Base-by-base conservation (phyloP, 2,888 invertebrate genomes). In the Chrysomela aeneicollis region DNA sequence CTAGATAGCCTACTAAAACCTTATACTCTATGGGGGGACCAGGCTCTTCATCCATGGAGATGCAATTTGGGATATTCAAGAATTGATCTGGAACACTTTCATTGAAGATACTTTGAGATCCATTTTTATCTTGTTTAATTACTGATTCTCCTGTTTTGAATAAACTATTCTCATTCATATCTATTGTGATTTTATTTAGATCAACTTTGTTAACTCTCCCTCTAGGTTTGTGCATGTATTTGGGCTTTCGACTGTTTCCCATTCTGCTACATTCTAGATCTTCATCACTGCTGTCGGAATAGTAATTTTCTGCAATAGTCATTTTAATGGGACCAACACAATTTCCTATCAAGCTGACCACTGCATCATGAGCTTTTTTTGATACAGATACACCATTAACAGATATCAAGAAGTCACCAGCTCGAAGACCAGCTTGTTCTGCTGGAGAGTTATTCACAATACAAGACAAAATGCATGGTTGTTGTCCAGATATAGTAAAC, bases 401-500 rank as follows among this genome's bases (percentile, higher is more conserved):
- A 0, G 94, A 93, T 59, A 97, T 89, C 63, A 98, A 85, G 74
- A 95, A 95, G 78, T 98, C 97, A 0, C 97, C 97, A 35, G 96
- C 93, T 22, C 95, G 88, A 18, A 98, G 84, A 0, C 97, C 97
- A 26, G 95, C 95, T 67, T 89, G 87, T 77, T 96, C 96, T 0
- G 97, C 97, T 1, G 97, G 96, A 65, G 93, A 94, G 73, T 92
- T 92, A 52, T 89, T 86, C 0, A 96, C 96, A 74, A 98, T 97
- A 76, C 95, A 96, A 58, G 96, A 95, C 63, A 98, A 87, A 69
- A 97, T 93, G 81, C 97, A 98, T 0, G 98, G 97, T 78, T 95
- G 92, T 81, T 98, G 97, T 2, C 97, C 97, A 1, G 97, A 96
- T 78, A 98, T 97, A 19, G 97, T 98, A 80, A 98, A 98, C n/a